These are phyloP conservation scores for Channa argus DNA, from an alignment of 2,113 vertebrate genomes.

Conservation along the genomic window DNA sequence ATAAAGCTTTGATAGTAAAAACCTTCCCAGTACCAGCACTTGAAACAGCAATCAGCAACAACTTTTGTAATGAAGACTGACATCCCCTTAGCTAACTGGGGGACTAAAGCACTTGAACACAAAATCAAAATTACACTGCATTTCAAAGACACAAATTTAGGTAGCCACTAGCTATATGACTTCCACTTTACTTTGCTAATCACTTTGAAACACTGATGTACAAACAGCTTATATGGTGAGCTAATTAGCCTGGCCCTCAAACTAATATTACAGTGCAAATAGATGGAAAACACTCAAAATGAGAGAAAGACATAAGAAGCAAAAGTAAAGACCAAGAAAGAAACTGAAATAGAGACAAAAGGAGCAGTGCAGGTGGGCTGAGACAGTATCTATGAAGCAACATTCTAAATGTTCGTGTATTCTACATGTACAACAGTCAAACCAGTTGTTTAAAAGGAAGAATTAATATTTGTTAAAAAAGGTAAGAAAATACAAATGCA, in stretches of 20 bases:
- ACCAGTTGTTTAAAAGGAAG: not conserved
- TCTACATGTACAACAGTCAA: not conserved
- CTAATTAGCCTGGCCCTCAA: constrained; percentile 50
- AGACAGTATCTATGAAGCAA: not conserved
- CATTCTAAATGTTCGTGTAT: no score
- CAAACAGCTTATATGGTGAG: constrained; percentile 44
- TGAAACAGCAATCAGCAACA: constrained; percentile 63
- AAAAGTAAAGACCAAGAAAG: constrained; percentile 7
- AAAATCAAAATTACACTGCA: constrained; percentile 31
- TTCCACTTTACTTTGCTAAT: constrained; percentile 56
- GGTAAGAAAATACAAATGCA: not conserved
- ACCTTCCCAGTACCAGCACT: constrained; percentile 36
- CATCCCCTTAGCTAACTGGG: constrained; percentile 37
- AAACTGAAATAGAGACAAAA: not conserved
- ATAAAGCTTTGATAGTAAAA: constrained; percentile 30
- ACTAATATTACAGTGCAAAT: constrained; percentile 43
- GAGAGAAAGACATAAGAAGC: not conserved
- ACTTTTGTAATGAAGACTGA: constrained; percentile 73
- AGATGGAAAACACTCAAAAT: constrained; percentile 1
- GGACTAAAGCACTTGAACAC: constrained; percentile 42
- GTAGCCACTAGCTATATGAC: constrained; percentile 45
- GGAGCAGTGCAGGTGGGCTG: not conserved
- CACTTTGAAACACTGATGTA: constrained; percentile 52
- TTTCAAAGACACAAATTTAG: constrained; percentile 40
- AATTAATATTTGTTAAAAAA: not conserved